These are phyloP conservation scores for Thereva nobilitata DNA, from an alignment of 2,888 invertebrate species.

Conservation along the genomic window DNA sequence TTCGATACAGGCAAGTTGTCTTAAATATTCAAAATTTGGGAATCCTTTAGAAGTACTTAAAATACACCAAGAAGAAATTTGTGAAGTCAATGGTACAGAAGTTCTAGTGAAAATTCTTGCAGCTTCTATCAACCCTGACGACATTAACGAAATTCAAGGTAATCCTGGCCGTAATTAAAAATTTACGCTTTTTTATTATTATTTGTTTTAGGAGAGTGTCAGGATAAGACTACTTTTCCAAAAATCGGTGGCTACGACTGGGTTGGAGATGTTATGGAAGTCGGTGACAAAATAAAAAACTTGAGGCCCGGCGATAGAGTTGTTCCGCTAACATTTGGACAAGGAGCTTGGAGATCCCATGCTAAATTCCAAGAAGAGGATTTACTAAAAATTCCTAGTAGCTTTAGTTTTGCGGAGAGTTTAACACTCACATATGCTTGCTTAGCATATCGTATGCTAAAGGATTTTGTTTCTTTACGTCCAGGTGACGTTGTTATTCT, in stretches of 20 bases:
- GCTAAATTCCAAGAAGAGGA: constrained; percentile 65
- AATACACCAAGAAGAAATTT: constrained; percentile 62
- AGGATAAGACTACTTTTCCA: constrained; percentile 80
- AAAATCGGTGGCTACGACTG: constrained; percentile 95
- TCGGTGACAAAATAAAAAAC: constrained; percentile 65
- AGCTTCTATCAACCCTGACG: constrained; percentile 92
- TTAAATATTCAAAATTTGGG: constrained; percentile 77
- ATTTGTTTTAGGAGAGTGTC: constrained; percentile 74
- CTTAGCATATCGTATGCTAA: constrained; percentile 95
- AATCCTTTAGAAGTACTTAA: constrained; percentile 81
- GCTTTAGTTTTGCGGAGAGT: constrained; percentile 74
- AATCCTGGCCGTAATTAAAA: too few species aligned
- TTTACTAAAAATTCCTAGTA: constrained; percentile 71
- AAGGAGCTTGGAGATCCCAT: constrained; percentile 82
- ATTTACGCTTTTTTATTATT: too few species aligned
- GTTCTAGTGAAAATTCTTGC: constrained; percentile 84
- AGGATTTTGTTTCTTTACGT: constrained; percentile 76
- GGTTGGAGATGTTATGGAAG: constrained; percentile 76
- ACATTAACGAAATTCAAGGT: constrained; percentile 97
- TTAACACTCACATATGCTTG: constrained; percentile 92
- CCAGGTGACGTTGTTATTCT: constrained; percentile 90
- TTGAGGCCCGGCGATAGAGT: constrained; percentile 76
- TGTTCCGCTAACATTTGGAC: constrained; percentile 72
- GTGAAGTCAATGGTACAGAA: constrained; percentile 64
- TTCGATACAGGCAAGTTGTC: constrained; percentile 57